phyloP scores from a whole-genome alignment of 2,797 vertebrate genomes.

The Epinephelus coioides region DNA sequence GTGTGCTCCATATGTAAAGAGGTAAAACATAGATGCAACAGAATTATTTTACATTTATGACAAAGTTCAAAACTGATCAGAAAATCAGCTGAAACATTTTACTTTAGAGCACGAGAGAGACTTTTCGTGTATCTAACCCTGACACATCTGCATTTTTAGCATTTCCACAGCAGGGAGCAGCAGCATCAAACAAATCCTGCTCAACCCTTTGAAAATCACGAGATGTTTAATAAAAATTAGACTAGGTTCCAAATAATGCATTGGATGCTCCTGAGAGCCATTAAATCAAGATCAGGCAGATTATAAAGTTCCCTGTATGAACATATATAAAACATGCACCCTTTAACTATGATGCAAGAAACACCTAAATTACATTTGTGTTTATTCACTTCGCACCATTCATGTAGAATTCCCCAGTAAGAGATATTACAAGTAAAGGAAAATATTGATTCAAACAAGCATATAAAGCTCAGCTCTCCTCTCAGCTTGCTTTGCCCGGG shows the following conservation, averaged over 20 bases:
- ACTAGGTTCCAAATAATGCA: neutral
- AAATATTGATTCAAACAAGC: no score
- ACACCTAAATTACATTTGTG: neutral
- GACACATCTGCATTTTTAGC: neutral
- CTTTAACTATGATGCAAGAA: neutral
- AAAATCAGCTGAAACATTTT: neutral
- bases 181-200: neutral
- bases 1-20: neutral
- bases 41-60: neutral
- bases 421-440: no score
- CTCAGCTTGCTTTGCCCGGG: no score
- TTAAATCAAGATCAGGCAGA: neutral
- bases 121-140: neutral
- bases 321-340: neutral
- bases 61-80: neutral
- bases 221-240: neutral
- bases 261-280: neutral
- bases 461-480: no score
- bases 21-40: neutral
- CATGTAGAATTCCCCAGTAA: no score
- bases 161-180: constrained; percentile 46
- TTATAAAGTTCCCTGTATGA: neutral
- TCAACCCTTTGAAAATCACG: neutral
- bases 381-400: neutral
- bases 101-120: no score